Conservation (phyloP, 2,888 invertebrate genomes). For the Boloria selene region DNA sequence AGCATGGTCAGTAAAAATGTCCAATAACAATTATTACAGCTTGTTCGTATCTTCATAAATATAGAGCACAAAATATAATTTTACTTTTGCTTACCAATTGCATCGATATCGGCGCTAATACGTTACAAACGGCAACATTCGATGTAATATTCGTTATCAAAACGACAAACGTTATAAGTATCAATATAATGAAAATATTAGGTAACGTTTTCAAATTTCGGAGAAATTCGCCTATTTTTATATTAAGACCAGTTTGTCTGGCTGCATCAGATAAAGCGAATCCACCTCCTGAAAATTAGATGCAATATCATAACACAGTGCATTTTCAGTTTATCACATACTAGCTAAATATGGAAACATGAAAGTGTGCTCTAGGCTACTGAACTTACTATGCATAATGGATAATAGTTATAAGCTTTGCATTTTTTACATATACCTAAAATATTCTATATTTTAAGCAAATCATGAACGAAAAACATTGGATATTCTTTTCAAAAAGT, state of each 20-base stretch:
- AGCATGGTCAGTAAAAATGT: no score
- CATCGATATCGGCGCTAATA: conserved; percentile 66
- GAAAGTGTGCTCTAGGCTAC: no score
- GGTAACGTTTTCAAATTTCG: conserved; percentile 46
- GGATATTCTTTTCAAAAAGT: no score
- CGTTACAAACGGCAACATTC: conserved; percentile 66
- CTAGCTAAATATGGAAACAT: no score
- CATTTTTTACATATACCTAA: no score
- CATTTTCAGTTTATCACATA: not conserved
- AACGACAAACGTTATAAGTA: conserved; percentile 53
- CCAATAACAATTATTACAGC: no score
- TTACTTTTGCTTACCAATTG: conserved; percentile 54
- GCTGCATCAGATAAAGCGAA: conserved; percentile 61
- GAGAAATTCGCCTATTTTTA: conserved; percentile 52
- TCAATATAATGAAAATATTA: conserved; percentile 47
- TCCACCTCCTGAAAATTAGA: conserved; percentile 57
- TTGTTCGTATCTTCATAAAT: no score
- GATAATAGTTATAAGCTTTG: no score
- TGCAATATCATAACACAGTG: not conserved
- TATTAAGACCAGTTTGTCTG: conserved; percentile 55
- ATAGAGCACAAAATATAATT: not conserved
- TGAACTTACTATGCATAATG: no score
- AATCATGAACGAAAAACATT: no score
- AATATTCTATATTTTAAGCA: no score
- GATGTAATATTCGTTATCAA: conserved; percentile 70